Evolutionary conservation across 1,140 invertebrate species (phyloP).

Genomic region (Drosophila fuyamai): DNA sequence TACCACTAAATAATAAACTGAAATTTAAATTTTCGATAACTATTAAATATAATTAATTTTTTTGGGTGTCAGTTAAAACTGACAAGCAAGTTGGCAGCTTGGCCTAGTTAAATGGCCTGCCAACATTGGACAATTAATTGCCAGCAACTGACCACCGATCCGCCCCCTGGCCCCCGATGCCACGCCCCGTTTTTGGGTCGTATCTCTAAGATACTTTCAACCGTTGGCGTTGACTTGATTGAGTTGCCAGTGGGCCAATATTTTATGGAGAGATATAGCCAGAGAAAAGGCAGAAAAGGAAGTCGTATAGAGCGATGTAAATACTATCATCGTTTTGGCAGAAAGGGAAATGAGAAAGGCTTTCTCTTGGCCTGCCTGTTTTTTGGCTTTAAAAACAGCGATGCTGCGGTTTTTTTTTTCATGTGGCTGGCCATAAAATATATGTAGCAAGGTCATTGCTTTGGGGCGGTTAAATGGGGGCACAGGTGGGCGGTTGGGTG

Average conservation of each 20-base stretch:
- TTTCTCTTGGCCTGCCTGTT: background rate
- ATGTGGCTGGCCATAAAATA: conserved; percentile 51
- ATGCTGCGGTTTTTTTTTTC: conserved; percentile 43
- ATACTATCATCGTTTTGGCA: background rate
- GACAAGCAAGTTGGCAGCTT: conserved; percentile 21
- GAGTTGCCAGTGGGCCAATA: conserved; percentile 21
- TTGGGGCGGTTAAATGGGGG: background rate
- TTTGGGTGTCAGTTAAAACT: background rate
- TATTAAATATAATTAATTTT: background rate
- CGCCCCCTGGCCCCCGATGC: background rate
- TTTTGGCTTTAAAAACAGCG: conserved; percentile 43
- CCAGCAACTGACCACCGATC: conserved; percentile 24
- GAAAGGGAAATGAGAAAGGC: background rate
- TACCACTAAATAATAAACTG: no score
- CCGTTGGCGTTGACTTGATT: conserved; percentile 23
- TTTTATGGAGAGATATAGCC: conserved; percentile 10
- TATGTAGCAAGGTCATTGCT: conserved; percentile 45
- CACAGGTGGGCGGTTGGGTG: background rate
- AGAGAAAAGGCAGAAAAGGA: background rate
- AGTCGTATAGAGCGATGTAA: background rate
- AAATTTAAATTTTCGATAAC: no score
- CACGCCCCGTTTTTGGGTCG: background rate
- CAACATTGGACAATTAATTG: conserved; percentile 37
- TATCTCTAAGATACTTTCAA: conserved; percentile 17
- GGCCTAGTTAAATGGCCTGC: conserved; percentile 34